Evolutionary conservation across 1,140 invertebrate genomes (phyloP), one percentile per base, ranked within the genome.

Genomic region (Parapsyche elsis): DNA sequence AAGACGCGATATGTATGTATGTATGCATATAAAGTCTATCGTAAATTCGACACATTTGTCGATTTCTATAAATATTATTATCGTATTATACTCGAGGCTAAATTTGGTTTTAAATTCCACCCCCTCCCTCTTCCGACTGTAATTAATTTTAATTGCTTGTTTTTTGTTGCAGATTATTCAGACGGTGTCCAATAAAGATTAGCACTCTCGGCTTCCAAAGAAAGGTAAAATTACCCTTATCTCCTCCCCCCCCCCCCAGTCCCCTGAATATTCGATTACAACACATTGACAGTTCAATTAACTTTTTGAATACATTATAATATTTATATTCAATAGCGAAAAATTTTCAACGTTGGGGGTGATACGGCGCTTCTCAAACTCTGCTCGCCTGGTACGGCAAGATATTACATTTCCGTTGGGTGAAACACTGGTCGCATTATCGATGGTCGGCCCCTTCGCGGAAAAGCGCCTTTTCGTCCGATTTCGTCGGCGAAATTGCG

Each of bases 201-300:
- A 19, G 21, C 21, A 16, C 21, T 9, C 57, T 9, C 21, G 5
- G 12, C 16, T 19, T 19, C 57, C n/a, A 19, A 61, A 21, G 21
- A 61, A 61, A 61, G 57, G 57, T 61, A 61, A 61, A 61, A 61
- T 61, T 61, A 19, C 21, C 49, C 49, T 21, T 61, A 19, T 61
- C 21, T 19, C 21, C 16, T 19, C 9, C 57, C 57, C 57, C 5
- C 9, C 12, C 16, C 57, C n/a, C 57, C 57, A 9, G 9, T 5
- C 12, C 16, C 57, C n/a, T 7, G 30, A 19, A 61, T 61, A 61
- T 61, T 61, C 57, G 57, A 61, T 61, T 61, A 61, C 57, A 61
- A 61, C 57, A 61, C 57, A 61, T 61, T 61, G 57, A 61, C 57
- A 61, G 57, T 61, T 61, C 57, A 61, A 61, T 61, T 61, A 61